Percentiles rank a stretch among this genome's conserved stretches.
These are phyloP conservation scores for Pecten maximus DNA, from an alignment of 2,888 invertebrate genomes.

Conservation along the genomic window DNA sequence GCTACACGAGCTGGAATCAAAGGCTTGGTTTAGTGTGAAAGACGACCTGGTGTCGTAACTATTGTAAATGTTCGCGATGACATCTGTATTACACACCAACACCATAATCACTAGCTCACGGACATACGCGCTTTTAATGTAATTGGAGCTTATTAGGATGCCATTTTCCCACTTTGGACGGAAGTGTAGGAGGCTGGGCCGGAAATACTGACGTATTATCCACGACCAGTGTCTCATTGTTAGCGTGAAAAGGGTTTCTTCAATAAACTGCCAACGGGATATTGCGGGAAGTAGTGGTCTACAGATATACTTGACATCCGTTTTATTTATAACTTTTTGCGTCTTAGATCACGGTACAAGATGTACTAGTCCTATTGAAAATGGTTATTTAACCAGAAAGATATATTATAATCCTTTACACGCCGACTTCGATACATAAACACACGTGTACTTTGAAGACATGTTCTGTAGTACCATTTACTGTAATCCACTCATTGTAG, in stretches of 20 bases:
- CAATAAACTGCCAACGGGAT: neutral
- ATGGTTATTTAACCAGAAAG: too few relatives aligned
- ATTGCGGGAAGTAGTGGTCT: neutral
- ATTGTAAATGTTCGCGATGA: neutral
- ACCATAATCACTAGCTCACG: neutral
- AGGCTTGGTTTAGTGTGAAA: neutral
- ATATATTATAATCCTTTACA: too few relatives aligned
- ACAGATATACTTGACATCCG: neutral
- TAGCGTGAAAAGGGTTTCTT: neutral
- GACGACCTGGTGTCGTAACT: neutral
- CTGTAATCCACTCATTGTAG: too few relatives aligned
- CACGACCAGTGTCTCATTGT: neutral
- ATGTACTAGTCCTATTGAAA: neutral
- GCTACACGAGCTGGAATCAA: neutral
- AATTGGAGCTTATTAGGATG: constrained; percentile 7
- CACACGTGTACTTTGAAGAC: too few relatives aligned
- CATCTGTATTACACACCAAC: neutral
- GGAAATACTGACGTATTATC: neutral
- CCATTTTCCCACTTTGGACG: constrained; percentile 15
- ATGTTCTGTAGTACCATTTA: too few relatives aligned
- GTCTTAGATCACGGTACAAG: neutral
- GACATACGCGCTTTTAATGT: neutral
- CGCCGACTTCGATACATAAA: too few relatives aligned
- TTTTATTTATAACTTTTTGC: neutral
- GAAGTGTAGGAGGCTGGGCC: neutral